These are phyloP conservation scores for Dermatemys mawii DNA, from an alignment of 2,113 vertebrate genomes.

Conservation along the genomic window DNA sequence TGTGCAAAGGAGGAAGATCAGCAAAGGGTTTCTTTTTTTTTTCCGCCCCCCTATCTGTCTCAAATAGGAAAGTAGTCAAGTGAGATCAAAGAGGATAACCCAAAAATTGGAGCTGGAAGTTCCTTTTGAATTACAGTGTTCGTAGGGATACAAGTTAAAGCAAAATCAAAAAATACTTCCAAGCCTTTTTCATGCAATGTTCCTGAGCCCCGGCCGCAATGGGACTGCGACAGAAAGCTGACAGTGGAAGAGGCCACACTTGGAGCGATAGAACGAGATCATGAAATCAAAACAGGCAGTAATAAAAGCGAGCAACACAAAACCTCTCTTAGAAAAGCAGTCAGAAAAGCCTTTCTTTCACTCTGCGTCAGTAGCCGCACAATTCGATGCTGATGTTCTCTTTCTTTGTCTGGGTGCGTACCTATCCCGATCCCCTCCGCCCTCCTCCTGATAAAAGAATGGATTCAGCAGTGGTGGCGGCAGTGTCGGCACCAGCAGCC, in stretches of 20 bases:
- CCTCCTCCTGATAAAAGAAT: constrained; percentile 61
- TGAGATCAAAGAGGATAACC: neutral
- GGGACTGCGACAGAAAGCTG: neutral
- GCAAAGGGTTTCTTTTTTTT: neutral
- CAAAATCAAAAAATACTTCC: neutral
- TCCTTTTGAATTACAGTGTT: accelerated
- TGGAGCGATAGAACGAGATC: neutral
- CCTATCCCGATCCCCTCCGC: neutral
- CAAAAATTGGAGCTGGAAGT: neutral
- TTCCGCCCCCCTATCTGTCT: neutral
- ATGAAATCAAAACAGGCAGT: neutral
- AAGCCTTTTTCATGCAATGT: neutral
- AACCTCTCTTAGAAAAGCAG: neutral
- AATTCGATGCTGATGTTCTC: constrained; percentile 12
- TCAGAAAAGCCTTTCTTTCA: neutral
- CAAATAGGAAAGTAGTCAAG: neutral
- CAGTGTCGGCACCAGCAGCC: neutral
- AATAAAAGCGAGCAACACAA: neutral
- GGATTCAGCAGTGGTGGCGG: neutral
- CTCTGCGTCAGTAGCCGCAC: neutral
- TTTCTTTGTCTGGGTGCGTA: neutral
- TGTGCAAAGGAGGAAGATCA: neutral
- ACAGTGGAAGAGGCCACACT: neutral
- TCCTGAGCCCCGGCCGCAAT: neutral
- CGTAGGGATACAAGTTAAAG: neutral